phyloP scores from a whole-genome alignment of 2,888 invertebrate genomes.

The Meiosimyza platycephala region DNA sequence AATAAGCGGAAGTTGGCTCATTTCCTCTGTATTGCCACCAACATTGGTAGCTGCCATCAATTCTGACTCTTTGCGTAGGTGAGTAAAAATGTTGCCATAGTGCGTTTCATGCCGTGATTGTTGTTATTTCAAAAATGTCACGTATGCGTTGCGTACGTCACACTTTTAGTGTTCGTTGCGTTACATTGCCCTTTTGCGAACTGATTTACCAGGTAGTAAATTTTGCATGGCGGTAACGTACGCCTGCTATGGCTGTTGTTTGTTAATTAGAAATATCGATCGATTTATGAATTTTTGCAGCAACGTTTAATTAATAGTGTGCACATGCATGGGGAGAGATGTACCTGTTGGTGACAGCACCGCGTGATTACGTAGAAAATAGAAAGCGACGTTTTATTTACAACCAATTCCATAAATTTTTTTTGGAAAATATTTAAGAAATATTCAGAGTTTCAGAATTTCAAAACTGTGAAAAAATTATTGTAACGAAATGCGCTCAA shows the following conservation, averaged over 20 bases:
- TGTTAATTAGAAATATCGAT: constrained; percentile 59
- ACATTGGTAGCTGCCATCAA: background rate
- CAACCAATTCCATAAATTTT: too few relatives aligned
- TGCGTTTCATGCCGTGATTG: constrained; percentile 29
- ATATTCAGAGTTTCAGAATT: too few relatives aligned
- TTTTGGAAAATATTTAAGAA: too few relatives aligned
- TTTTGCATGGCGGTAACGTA: constrained; percentile 18
- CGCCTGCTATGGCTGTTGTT: constrained; percentile 49
- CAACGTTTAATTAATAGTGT: constrained; percentile 26
- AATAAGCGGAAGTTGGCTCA: constrained; percentile 33
- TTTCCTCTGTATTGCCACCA: constrained; percentile 11
- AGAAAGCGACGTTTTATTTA: background rate
- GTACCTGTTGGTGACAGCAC: constrained; percentile 31
- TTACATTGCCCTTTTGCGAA: background rate
- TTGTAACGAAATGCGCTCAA: too few relatives aligned
- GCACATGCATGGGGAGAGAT: background rate
- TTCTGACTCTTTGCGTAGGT: too few relatives aligned
- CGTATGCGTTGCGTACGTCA: constrained; percentile 36
- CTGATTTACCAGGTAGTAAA: constrained; percentile 8
- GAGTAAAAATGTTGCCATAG: constrained; percentile 36
- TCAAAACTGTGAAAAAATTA: too few relatives aligned
- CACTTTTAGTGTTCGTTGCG: background rate
- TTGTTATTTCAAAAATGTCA: constrained; percentile 42
- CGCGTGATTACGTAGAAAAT: background rate
- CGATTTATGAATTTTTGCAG: constrained; percentile 46